Evolutionary conservation across 2,888 invertebrate genomes (phyloP), one percentile per base, ranked within the genome.

Genomic region (Hyposoter didymator): DNA sequence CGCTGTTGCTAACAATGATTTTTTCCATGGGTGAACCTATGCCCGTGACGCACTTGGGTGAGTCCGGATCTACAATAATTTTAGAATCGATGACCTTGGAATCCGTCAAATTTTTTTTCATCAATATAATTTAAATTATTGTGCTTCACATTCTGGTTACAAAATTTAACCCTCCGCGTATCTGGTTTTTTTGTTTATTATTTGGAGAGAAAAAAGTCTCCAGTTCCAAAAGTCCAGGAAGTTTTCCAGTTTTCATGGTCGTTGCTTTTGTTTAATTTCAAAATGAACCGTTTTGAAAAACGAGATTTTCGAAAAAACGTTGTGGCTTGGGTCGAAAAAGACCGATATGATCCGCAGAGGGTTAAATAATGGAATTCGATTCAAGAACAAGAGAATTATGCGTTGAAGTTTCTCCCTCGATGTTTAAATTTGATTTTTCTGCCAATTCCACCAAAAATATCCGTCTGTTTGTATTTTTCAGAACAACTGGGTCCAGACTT

Each of bases 1-100:
- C 97, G 1, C 95, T 97, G 85, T 95, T 99, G 88, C 94, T 99
- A 82, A 97, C 98, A 73, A 97, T 98, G 96, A 96, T 99, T 72
- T 96, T 99, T 93, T 98, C 98, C 78, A 97, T 98, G 95, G 98
- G 97, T 0, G 98, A 99, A 93, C 96, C 96, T 69, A 96, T 99
- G 95, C 98, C 99, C 2, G 95, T 98, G 78, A 97, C 97, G 74
- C 97, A 98, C 94, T 97, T 97, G 93, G 98, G 98, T 98, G 94
- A 94, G 93, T 91, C 10, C 19, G 5, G 0, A 19, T 32, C 32
- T 59, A 59, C 19, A 22, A 59, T 1, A 22, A 70, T 70, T 32
- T 39, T 10, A 35, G 6, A 35, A 35, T 35, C 6, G 35, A 7
- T 4, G 66, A 66, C n/a, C 0, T 45, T 81, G 2, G 47, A 47